Evolutionary conservation across 2,888 invertebrate species (phyloP).

Genomic region (Troilus luridus): DNA sequence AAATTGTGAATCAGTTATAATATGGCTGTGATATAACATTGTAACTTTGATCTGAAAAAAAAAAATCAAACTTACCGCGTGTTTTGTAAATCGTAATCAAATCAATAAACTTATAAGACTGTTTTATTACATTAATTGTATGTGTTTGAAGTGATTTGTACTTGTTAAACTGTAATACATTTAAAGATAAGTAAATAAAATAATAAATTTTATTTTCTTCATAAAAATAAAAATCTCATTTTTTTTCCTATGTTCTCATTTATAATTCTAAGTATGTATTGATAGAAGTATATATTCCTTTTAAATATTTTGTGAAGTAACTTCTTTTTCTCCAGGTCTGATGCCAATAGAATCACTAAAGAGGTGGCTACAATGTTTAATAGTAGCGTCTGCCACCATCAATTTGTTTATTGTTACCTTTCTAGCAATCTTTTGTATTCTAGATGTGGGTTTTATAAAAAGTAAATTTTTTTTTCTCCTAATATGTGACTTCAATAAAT

Average conservation of each 20-base stretch:
- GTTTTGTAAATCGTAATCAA: slow-evolving; percentile 21
- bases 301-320: not conserved
- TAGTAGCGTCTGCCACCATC: too few species aligned
- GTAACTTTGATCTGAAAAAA: slow-evolving; percentile 35
- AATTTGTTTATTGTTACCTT: too few species aligned
- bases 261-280: not conserved
- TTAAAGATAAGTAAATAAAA: not conserved
- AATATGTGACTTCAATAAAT: too few species aligned
- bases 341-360: too few species aligned
- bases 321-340: not conserved
- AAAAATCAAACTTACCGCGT: slow-evolving; percentile 2
- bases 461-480: too few species aligned
- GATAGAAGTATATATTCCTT: not conserved
- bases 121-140: slow-evolving; percentile 20
- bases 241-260: not conserved
- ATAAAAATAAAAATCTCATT: not conserved
- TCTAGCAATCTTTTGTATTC: too few species aligned
- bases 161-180: slow-evolving; percentile 22
- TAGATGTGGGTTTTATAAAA: too few species aligned
- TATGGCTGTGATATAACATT: slow-evolving; percentile 42
- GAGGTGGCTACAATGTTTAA: too few species aligned
- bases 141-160: slow-evolving; percentile 25
- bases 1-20: slow-evolving; percentile 20
- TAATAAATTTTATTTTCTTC: slow-evolving; percentile 35
- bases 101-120: slow-evolving; percentile 41